These are phyloP conservation scores for Drosophila macrospina DNA, from an alignment of 2,888 invertebrate species.

Conservation along the genomic window DNA sequence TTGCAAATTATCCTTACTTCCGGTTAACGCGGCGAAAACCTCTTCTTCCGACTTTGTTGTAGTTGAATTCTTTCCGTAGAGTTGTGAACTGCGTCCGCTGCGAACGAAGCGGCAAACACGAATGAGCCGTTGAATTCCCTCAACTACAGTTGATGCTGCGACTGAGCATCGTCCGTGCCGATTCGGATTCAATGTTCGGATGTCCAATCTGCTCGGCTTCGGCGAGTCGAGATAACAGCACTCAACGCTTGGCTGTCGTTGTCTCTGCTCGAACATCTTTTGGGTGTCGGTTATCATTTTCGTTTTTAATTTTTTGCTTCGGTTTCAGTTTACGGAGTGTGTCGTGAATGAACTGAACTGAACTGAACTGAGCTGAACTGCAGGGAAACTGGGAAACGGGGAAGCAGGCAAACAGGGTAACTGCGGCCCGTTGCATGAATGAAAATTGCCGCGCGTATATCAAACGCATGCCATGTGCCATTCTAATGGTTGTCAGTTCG, in stretches of 20 bases:
- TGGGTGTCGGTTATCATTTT: constrained; percentile 7
- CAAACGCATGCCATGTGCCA: constrained; percentile 64
- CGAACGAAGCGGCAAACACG: constrained; percentile 70
- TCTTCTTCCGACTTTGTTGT: constrained; percentile 26
- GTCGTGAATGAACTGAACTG: constrained; percentile 42
- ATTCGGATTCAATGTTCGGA: constrained; percentile 11
- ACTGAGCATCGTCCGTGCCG: constrained; percentile 44
- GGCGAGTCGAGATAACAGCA: constrained; percentile 12
- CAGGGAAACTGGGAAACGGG: constrained; percentile 14
- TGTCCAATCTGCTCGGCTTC: background rate
- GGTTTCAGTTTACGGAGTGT: constrained; percentile 6
- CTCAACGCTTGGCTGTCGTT: constrained; percentile 12
- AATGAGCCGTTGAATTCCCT: constrained; percentile 55
- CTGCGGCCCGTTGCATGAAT: constrained; percentile 44
- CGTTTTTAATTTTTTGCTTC: constrained; percentile 8
- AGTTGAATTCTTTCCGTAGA: constrained; percentile 1
- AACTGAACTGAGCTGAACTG: too few species aligned
- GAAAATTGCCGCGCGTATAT: constrained; percentile 71
- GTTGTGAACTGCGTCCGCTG: constrained; percentile 64
- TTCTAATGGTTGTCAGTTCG: constrained; percentile 66
- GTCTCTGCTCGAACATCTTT: constrained; percentile 33
- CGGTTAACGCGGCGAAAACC: constrained; percentile 59
- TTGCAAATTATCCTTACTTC: constrained; percentile 72
- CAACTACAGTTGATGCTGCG: constrained; percentile 30
- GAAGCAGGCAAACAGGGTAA: too few species aligned